phyloP scores from a whole-genome alignment of 2,797 vertebrate genomes.

The Crossoptilon crossoptilon region DNA sequence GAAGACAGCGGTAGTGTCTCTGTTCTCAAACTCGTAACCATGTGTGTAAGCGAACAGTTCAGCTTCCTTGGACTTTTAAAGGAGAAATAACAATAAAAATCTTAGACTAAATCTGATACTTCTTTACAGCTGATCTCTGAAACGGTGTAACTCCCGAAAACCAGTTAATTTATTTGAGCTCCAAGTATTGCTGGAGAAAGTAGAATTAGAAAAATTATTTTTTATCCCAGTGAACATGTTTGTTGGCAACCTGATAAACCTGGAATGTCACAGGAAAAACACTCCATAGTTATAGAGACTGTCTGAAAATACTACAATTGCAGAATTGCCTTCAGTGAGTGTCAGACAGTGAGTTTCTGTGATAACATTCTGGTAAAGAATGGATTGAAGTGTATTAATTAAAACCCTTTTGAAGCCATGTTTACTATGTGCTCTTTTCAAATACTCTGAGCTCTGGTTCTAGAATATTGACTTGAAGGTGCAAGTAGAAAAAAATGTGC shows the following conservation, averaged over 20 bases:
- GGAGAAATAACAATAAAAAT: constrained; percentile 6
- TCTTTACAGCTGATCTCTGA: background rate
- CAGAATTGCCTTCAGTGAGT: background rate
- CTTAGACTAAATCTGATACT: background rate
- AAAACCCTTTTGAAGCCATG: background rate
- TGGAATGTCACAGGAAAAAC: background rate
- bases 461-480: background rate
- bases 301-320: background rate
- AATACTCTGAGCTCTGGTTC: background rate
- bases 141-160: background rate
- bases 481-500: background rate
- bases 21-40: background rate
- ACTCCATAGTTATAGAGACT: background rate
- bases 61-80: background rate
- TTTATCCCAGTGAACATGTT: background rate
- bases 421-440: background rate
- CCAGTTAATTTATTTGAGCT: background rate
- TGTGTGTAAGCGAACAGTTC: background rate
- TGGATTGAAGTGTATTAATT: background rate
- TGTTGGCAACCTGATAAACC: background rate
- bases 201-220: background rate
- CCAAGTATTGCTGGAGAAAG: background rate
- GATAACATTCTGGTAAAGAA: background rate
- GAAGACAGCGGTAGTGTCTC: background rate
- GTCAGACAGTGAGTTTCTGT: background rate